Base-by-base conservation (phyloP, 2,888 invertebrate genomes). In the Embidobia sp. region DNA sequence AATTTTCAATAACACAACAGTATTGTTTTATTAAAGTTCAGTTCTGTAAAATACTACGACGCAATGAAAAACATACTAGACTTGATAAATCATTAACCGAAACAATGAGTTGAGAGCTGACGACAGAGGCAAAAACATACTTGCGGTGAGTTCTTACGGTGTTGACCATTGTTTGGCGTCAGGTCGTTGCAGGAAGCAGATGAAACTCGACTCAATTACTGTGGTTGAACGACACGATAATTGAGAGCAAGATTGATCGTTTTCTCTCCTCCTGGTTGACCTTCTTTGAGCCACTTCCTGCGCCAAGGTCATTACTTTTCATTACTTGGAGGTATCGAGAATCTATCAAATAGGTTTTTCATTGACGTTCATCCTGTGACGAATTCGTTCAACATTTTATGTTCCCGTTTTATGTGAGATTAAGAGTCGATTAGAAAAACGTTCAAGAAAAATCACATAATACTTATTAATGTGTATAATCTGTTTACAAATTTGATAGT, bases 201-300 rank as follows among this genome's bases (percentile, higher is more conserved):
- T 75, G 81, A 79, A 77, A 78, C 76, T 64, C 81, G 81, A 83
- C 83, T 86, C 86, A 86, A 88, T 87, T 87, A 87, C 84, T 82
- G 82, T 80, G 72, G 75, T 82, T 82, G 83, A 86, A 84, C 84
- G 87, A 85, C 85, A 83, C 84, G 86, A 85, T 87, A 86, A 88
- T 87, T 87, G 84, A 83, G 84, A 86, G 81, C 82, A 83, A 84
- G 86, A 85, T 86, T 85, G 84, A 87, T 87, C 82, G 84, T 81
- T 83, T 81, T 82, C 75, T 80, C 80, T 76, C 40, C 66, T 51
- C n/a, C 42, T 22, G 29, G 22, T 53, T 55, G 33, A 57, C 18
- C 69, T 37, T 61, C 75, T 67, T 49, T 35, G 8, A 44, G 31
- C 37, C 13, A 13, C 61, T 18, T 42, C 31, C 29, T 61, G 19